These are phyloP conservation scores for Nasua narica DNA, from an alignment of 2,797 vertebrate species.

Conservation along the genomic window DNA sequence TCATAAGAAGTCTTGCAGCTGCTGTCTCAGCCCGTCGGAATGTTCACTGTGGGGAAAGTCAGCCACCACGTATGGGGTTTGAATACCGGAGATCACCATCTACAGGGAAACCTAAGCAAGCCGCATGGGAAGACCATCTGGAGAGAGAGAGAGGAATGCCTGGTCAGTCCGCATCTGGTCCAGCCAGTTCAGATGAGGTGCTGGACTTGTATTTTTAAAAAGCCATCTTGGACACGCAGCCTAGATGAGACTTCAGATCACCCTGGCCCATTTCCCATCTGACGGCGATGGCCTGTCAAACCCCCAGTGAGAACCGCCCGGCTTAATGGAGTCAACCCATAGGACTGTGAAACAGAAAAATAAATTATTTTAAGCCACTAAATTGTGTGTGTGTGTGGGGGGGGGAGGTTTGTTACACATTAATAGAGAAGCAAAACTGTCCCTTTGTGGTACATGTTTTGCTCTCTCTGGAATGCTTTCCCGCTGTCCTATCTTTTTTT, in stretches of 20 bases:
- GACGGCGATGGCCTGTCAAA: background rate
- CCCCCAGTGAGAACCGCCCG: background rate
- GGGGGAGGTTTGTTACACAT: background rate
- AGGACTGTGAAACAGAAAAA: background rate
- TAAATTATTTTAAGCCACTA: background rate
- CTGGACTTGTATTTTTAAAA: conserved; percentile 3
- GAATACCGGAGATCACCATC: background rate
- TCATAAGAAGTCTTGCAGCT: background rate
- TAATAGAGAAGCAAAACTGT: background rate
- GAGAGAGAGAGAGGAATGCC: background rate
- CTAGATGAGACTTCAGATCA: background rate
- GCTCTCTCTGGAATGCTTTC: background rate
- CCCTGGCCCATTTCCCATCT: background rate
- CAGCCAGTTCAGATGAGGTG: conserved; percentile 5
- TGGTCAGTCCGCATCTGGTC: background rate
- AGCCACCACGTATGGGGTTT: background rate
- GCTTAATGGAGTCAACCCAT: background rate
- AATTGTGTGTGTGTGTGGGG: background rate
- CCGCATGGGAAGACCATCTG: background rate
- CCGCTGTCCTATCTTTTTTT: background rate
- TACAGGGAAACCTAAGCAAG: background rate
- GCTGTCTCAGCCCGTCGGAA: conserved; percentile 1
- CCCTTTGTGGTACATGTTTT: background rate
- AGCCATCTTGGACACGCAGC: background rate
- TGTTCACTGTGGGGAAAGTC: background rate